Evolutionary conservation across 2,113 vertebrate genomes (phyloP), one percentile per base, ranked within the genome.

Genomic region (Hemiprocne comata): DNA sequence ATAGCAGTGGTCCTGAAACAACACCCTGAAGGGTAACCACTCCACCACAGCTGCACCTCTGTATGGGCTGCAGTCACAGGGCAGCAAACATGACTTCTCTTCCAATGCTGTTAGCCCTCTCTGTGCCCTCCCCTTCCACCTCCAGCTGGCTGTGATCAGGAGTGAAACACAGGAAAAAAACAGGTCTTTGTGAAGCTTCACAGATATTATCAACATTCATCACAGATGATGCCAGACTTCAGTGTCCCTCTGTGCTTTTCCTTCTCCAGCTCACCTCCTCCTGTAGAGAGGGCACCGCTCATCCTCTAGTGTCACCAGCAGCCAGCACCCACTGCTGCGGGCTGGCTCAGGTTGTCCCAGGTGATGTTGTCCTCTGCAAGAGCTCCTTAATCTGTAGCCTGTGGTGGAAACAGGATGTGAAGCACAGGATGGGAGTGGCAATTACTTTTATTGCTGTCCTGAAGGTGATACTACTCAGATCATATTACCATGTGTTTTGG

Each of bases 401-500:
- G 54, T 46, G 74, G 40, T 93, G 89, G 93, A 73, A 97, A 96
- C 97, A 97, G 97, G 95, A 97, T 94, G 69, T 95, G 92, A 97
- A 94, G 92, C 96, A 97, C 94, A 96, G 95, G 94, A 97, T 91
- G 94, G 92, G 95, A 95, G 92, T 66, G 87, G 90, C 90, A 44
- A 62, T 31, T 53, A 54, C 61, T 81, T 55, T 18, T 66, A 31
- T 15, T 23, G 78, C 69, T 65, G 46, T 38, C 93, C 91, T 61
- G 85, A 60, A 65, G 92, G 80, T 85, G 77, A 83, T 70, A 71
- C 26, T 21, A 42, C 80, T 28, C 29, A 29, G 72, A 76, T 66
- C 12, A 1, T 6, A 36, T 34, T 78, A 57, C 76, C 78, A 46
- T 60, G 69, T 38, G 40, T 31, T 76, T 66, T 85, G 94, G 69